phyloP scores from a whole-genome alignment of 2,797 vertebrate species.

The Lacerta agilis region DNA sequence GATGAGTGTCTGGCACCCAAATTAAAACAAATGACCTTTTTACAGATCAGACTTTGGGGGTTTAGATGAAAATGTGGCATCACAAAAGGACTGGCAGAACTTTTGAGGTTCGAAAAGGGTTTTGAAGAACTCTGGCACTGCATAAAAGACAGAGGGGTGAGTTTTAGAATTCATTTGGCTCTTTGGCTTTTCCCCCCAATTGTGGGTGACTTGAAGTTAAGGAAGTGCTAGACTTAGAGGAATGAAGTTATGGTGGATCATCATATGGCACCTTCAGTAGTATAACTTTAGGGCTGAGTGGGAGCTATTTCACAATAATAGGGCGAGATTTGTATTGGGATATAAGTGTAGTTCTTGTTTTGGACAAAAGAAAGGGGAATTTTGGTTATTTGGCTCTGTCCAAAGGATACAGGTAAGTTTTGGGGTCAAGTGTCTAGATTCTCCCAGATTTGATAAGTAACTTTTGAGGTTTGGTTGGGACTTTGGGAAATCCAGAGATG shows the following conservation, averaged over 20 bases:
- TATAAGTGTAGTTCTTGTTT: background rate
- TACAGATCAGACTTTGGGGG: background rate
- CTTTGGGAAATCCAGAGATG: background rate
- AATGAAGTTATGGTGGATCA: background rate
- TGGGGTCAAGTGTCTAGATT: background rate
- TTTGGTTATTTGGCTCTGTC: background rate
- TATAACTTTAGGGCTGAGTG: background rate
- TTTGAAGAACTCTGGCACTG: background rate
- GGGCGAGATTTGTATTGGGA: background rate
- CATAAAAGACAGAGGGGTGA: background rate
- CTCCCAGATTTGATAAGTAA: background rate
- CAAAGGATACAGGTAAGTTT: background rate
- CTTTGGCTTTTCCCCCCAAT: background rate
- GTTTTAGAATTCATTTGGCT: background rate
- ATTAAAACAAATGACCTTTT: background rate
- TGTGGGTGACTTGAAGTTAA: background rate
- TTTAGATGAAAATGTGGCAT: background rate
- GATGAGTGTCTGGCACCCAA: background rate
- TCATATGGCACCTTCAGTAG: background rate
- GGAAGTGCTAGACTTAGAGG: background rate
- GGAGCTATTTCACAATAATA: background rate
- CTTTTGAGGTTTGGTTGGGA: background rate
- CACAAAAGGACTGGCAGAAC: background rate
- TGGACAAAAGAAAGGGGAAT: background rate
- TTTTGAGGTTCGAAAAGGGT: background rate